phyloP scores from a whole-genome alignment of 1,140 invertebrate species.

The Pogonognathellus flavescens region DNA sequence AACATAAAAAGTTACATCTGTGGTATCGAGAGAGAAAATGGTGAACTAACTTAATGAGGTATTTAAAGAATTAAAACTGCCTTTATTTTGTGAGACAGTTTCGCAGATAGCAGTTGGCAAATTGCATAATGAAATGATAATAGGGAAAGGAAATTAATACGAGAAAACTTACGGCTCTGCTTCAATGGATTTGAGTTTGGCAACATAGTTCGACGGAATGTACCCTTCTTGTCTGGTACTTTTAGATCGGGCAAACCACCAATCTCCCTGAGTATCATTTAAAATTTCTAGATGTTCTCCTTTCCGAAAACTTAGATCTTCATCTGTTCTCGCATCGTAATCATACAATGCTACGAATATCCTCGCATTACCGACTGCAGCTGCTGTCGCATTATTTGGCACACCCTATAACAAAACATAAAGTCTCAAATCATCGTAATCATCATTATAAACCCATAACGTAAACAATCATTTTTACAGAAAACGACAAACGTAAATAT shows the following conservation, averaged over 20 bases:
- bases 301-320: conserved; percentile 98
- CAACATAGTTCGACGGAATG: conserved; percentile 99
- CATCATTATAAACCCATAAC: too few relatives aligned
- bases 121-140: not conserved
- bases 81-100: not conserved
- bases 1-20: too few relatives aligned
- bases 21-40: too few relatives aligned
- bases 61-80: not conserved
- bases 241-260: conserved; percentile 97
- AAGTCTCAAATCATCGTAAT: too few relatives aligned
- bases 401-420: conserved; percentile 4
- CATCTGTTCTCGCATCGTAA: conserved; percentile 98
- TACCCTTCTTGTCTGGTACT: conserved; percentile 96
- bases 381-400: conserved; percentile 67
- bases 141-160: conserved; percentile 39
- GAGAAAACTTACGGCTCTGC: conserved; percentile 93
- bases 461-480: too few relatives aligned
- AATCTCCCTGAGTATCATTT: conserved; percentile 98
- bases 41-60: not conserved
- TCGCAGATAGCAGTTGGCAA: not conserved
- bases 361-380: conserved; percentile 76
- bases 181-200: conserved; percentile 98
- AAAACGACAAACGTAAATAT: too few relatives aligned
- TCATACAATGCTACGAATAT: conserved; percentile 98
- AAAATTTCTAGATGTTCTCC: conserved; percentile 98